Evolutionary conservation across 2,888 invertebrate genomes (phyloP).

Genomic region (Volucella inanis): DNA sequence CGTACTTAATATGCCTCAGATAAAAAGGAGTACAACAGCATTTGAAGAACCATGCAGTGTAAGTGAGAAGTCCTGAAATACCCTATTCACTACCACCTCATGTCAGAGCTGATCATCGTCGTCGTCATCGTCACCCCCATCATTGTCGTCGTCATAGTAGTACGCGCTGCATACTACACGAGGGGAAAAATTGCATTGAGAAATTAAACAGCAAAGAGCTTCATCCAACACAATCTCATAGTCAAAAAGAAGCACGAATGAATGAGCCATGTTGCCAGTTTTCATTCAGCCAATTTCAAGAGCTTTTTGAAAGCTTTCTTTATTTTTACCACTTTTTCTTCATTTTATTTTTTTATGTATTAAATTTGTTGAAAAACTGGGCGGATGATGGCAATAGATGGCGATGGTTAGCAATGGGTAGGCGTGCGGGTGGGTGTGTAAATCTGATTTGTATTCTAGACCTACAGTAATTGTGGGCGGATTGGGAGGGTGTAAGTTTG

Average conservation of each 20-base stretch:
- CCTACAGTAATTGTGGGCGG: slow-evolving; percentile 73
- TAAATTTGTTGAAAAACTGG: slow-evolving; percentile 55
- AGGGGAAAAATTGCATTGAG: slow-evolving; percentile 60
- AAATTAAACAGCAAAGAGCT: slow-evolving; percentile 20
- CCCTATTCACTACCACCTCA: slow-evolving; percentile 18
- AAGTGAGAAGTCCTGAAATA: slow-evolving; percentile 39
- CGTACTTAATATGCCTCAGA: slow-evolving; percentile 39
- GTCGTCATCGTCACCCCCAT: slow-evolving; percentile 34
- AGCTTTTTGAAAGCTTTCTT: slow-evolving; percentile 39
- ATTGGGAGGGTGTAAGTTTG: slow-evolving; percentile 65
- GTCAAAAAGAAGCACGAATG: slow-evolving; percentile 45
- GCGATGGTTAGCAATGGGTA: slow-evolving; percentile 2
- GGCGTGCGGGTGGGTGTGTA: slow-evolving; percentile 46
- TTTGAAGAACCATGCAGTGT: neutral
- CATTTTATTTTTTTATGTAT: neutral
- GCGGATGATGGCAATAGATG: slow-evolving; percentile 17
- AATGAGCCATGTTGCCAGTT: slow-evolving; percentile 62
- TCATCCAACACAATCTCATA: neutral
- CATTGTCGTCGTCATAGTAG: slow-evolving; percentile 47
- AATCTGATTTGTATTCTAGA: slow-evolving; percentile 73
- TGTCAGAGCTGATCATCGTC: slow-evolving; percentile 44
- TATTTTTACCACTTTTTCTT: neutral
- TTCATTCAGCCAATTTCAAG: slow-evolving; percentile 47
- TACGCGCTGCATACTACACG: slow-evolving; percentile 68
- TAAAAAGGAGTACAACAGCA: slow-evolving; percentile 12